phyloP scores from a whole-genome alignment of 2,113 vertebrate species.

The Dicrurus megarhynchus region DNA sequence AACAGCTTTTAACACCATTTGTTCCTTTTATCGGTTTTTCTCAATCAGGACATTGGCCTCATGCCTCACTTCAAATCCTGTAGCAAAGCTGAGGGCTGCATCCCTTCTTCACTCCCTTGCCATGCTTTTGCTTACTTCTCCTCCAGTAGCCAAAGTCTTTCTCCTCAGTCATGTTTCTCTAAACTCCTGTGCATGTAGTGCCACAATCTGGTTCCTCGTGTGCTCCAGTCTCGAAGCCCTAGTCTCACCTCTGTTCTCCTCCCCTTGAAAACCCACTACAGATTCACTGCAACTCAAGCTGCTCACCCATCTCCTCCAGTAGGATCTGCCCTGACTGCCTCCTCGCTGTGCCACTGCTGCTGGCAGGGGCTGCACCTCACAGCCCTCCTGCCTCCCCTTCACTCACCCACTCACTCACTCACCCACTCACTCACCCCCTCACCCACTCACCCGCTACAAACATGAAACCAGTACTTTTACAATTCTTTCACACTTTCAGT shows the following conservation, averaged over 20 bases:
- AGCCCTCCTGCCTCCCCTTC: not conserved
- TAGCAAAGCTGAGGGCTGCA: not conserved
- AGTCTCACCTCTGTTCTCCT: not conserved
- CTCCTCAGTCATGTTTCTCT: not conserved
- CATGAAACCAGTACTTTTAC: not conserved
- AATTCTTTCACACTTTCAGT: not conserved
- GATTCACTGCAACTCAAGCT: not conserved
- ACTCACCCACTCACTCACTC: not conserved
- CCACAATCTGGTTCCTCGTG: not conserved
- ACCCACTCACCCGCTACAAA: not conserved
- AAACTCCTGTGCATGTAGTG: not conserved
- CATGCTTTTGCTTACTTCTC: not conserved
- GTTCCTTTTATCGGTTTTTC: not conserved
- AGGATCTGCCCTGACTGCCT: not conserved
- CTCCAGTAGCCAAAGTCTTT: not conserved
- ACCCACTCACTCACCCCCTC: not conserved
- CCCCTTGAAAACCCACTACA: not conserved
- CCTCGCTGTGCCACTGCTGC: accelerated
- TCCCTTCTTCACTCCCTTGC: not conserved
- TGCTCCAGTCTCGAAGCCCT: not conserved
- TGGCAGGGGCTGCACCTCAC: not conserved
- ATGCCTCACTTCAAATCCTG: not conserved
- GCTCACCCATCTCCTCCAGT: not conserved
- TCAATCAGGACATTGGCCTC: not conserved
- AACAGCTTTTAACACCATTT: not conserved